Percentiles rank a stretch among this genome's conserved stretches.
Conservation (phyloP, 2,113 vertebrate genomes). For the Hemicordylus capensis region DNA sequence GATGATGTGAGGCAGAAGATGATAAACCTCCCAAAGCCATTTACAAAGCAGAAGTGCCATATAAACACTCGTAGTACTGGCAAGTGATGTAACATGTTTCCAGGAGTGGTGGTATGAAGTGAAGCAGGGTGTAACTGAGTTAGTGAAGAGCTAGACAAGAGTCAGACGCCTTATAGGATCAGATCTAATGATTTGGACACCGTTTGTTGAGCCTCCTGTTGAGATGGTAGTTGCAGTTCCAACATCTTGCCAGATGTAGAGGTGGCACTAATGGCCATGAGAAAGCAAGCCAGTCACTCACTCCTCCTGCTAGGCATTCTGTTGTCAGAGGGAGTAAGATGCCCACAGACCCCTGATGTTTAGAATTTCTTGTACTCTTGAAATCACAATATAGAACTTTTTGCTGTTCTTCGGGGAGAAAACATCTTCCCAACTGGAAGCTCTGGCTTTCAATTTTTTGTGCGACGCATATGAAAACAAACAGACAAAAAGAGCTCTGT, state of each 20-base stretch:
- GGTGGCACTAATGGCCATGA: too few relatives aligned
- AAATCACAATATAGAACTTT: constrained; percentile 42
- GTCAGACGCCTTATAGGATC: not conserved
- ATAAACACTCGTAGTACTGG: too few relatives aligned
- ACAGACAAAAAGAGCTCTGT: constrained; percentile 30
- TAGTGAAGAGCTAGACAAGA: not conserved
- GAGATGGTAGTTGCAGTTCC: not conserved
- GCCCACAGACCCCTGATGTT: constrained; percentile 42
- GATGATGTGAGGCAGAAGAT: too few relatives aligned
- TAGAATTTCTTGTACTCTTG: constrained; percentile 25
- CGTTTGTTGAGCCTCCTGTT: too few relatives aligned
- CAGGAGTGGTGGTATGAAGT: too few relatives aligned
- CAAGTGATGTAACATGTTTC: too few relatives aligned
- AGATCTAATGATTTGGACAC: too few relatives aligned
- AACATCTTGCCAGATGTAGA: not conserved
- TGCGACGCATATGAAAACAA: constrained; percentile 45
- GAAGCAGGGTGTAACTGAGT: too few relatives aligned
- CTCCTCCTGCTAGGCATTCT: too few relatives aligned
- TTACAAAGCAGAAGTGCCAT: too few relatives aligned
- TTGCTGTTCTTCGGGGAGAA: constrained; percentile 40
- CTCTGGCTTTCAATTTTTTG: constrained; percentile 12
- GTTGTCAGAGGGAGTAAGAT: not conserved
- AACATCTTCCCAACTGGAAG: constrained; percentile 40
- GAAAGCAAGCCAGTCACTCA: too few relatives aligned
- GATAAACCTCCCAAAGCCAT: too few relatives aligned